phyloP scores from a whole-genome alignment of 2,113 vertebrate genomes.

The Pluvialis apricaria region DNA sequence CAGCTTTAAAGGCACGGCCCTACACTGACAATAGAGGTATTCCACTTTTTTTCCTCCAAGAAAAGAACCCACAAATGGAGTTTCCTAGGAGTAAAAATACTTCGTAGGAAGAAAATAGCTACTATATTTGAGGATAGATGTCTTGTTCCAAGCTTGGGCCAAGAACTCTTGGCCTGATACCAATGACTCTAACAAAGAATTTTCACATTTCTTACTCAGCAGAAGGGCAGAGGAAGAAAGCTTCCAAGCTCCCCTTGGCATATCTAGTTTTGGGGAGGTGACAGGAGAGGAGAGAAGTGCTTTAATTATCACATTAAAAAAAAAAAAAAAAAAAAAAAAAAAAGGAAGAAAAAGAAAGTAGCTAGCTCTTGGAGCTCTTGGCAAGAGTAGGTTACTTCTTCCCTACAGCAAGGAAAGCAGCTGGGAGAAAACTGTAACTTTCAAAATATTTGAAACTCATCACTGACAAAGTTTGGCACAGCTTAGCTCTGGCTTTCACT shows the following conservation, averaged over 20 bases:
- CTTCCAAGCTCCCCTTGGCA: not conserved
- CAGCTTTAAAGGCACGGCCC: not conserved
- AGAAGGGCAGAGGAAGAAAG: not conserved
- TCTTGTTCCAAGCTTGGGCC: not conserved
- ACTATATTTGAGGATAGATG: not conserved
- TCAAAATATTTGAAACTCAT: conserved; percentile 44
- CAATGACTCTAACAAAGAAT: not conserved
- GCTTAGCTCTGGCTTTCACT: not conserved
- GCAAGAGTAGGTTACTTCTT: not conserved
- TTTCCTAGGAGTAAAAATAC: not conserved
- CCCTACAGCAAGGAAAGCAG: not conserved
- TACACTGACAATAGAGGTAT: not conserved
- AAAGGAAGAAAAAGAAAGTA: not conserved
- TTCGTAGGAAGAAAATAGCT: not conserved
- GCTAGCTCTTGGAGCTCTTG: not conserved
- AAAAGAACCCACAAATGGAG: not conserved
- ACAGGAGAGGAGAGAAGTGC: not conserved
- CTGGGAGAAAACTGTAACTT: not conserved
- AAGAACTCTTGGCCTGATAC: not conserved
- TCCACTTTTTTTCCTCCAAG: not conserved
- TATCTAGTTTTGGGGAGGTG: not conserved
- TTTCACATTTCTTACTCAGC: not conserved
- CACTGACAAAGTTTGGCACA: not conserved
- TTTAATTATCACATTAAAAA: not conserved
- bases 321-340: too few relatives aligned